These are phyloP conservation scores for Bothrops alternatus DNA, from an alignment of 2,797 vertebrate genomes.

Conservation along the genomic window DNA sequence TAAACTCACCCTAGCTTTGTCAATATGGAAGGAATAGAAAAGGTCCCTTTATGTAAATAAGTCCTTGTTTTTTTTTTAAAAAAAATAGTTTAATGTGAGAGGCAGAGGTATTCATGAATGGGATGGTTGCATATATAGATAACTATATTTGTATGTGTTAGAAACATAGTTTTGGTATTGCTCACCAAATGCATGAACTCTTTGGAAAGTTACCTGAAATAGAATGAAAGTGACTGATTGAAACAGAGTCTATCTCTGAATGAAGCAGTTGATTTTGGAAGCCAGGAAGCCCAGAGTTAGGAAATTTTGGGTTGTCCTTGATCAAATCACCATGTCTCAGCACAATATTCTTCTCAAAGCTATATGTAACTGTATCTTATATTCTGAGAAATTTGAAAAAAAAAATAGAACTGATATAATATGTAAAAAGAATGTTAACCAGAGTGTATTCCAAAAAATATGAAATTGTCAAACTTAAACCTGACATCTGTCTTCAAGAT, in stretches of 20 bases:
- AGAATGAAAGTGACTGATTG: neutral
- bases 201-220: neutral
- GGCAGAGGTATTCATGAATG: neutral
- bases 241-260: neutral
- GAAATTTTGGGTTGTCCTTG: neutral
- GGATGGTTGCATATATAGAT: neutral
- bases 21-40: neutral
- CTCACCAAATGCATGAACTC: neutral
- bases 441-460: neutral
- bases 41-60: neutral
- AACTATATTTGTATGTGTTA: neutral
- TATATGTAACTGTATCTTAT: neutral
- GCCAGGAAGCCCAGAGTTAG: neutral
- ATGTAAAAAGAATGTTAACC: neutral
- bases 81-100: neutral
- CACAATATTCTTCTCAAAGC: neutral
- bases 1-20: neutral
- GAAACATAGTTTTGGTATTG: neutral
- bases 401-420: neutral
- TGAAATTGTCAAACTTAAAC: constrained; percentile 2
- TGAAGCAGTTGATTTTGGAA: neutral
- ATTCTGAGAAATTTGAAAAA: neutral
- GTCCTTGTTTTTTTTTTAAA: neutral
- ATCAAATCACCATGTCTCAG: neutral
- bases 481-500: constrained; percentile 57